Evolutionary conservation across 2,797 vertebrate species (phyloP), one percentile per base, ranked within the genome.

Genomic region (Lycodopsis pacificus): DNA sequence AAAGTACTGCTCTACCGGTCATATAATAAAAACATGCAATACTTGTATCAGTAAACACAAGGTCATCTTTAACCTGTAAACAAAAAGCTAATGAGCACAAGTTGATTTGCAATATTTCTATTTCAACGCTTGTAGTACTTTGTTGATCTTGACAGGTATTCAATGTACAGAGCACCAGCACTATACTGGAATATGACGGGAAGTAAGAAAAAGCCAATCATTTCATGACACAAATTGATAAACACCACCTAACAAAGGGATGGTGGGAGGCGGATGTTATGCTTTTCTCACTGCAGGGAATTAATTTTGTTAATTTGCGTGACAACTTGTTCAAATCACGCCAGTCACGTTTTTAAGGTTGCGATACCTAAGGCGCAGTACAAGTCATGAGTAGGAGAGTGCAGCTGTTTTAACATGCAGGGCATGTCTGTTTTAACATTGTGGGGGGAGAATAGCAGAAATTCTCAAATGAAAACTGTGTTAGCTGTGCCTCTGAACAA

Each of bases 251-350:
- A 57, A 84, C 62, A 87, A 68, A 79, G 36, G 68, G 38, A 61
- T 46, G 42, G 66, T 82, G 84, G 82, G 80, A 79, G 77, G 76
- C 17, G 4, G 10, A 82, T 82, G 64, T 71, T 34, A n/a, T 79
- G 76, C 71, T 67, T 81, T 81, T 80, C 72, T 70, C 59, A 64
- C 80, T 61, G 71, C 64, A 54, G 36, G 69, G 68, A 79, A 76
- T 85, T 81, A 17, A 67, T 79, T 89, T 66, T 77, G 77, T 83
- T 78, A 71, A 85, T 87, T 86, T 82, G 75, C 71, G 51, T 77
- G 77, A 79, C 73, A 87, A 68, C 63, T 73, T 83, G 76, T 91
- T 85, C 84, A 87, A 89, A 90, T 87, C 73, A 79, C 3, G 30
- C 80, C 82, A 76, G 80, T 88, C 76, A 70, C 78, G 85, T 84